Conservation (phyloP, 2,113 vertebrate species). For the Epinephelus lanceolatus region DNA sequence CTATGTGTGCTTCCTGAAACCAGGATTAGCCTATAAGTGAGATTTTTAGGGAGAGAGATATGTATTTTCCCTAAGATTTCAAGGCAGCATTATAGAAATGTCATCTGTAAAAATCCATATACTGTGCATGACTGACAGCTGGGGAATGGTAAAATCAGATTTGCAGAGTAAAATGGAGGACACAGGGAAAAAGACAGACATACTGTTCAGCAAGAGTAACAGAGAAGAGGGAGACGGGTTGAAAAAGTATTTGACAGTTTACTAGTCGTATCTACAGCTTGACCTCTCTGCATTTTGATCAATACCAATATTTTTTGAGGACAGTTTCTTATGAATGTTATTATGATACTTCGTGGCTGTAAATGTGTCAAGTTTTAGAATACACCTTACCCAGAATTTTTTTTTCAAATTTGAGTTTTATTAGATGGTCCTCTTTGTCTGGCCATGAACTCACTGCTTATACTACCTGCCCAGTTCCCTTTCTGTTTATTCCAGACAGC, state of each 20-base stretch:
- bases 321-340: not conserved
- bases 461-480: not conserved
- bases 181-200: not conserved
- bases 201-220: not conserved
- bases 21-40: not conserved
- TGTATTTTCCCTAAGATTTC: not conserved
- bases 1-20: not conserved
- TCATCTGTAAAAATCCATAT: slow-evolving; percentile 18
- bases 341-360: not conserved
- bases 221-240: not conserved
- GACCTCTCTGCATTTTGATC: not conserved
- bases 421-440: not conserved
- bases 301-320: not conserved
- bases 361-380: not conserved
- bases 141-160: not conserved
- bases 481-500: not conserved
- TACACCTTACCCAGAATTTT: not conserved
- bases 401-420: not conserved
- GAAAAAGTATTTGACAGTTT: not conserved
- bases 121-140: slow-evolving; percentile 19
- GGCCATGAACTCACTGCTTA: not conserved
- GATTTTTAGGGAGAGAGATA: not conserved
- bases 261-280: not conserved
- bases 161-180: not conserved
- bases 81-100: slow-evolving; percentile 15